These are phyloP conservation scores for Drosophila barbarae DNA, from an alignment of 2,888 invertebrate genomes.

Conservation along the genomic window DNA sequence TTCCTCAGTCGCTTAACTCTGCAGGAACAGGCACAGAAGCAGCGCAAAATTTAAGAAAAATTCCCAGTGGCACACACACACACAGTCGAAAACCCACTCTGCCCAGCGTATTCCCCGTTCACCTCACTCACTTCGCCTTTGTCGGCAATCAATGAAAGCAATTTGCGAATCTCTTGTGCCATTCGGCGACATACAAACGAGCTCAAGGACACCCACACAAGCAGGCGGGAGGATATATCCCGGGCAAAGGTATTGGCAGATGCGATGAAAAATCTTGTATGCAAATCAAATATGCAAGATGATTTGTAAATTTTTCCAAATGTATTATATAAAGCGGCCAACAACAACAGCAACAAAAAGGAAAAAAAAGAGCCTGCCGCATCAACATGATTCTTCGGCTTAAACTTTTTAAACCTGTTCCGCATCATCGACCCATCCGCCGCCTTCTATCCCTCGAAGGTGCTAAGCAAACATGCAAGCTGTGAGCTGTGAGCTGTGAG, in stretches of 20 bases:
- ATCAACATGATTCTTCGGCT: slow-evolving; percentile 33
- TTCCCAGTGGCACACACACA: slow-evolving; percentile 32
- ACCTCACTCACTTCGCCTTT: slow-evolving; percentile 36
- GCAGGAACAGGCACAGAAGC: slow-evolving; percentile 3
- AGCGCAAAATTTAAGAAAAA: slow-evolving; percentile 49
- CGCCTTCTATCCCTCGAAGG: slow-evolving; percentile 37
- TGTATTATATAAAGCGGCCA: slow-evolving; percentile 50
- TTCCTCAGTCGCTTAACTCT: slow-evolving; percentile 12
- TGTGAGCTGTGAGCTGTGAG: slow-evolving; percentile 44
- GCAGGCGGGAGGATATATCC: slow-evolving; percentile 16
- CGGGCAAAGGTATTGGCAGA: slow-evolving; percentile 41
- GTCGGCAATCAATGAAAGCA: slow-evolving; percentile 71
- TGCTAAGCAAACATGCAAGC: slow-evolving; percentile 70
- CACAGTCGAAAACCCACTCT: neutral
- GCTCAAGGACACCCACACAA: slow-evolving; percentile 45
- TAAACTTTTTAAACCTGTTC: slow-evolving; percentile 27
- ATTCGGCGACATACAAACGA: slow-evolving; percentile 61
- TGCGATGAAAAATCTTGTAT: slow-evolving; percentile 49
- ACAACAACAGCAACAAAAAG: slow-evolving; percentile 4
- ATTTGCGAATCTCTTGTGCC: slow-evolving; percentile 68
- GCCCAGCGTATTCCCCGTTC: slow-evolving; percentile 12
- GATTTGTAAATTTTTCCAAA: slow-evolving; percentile 72
- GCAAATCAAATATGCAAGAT: slow-evolving; percentile 71
- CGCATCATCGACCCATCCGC: slow-evolving; percentile 19
- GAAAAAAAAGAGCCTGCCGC: slow-evolving; percentile 10